phyloP scores from a whole-genome alignment of 2,888 invertebrate genomes.

The Morinoia aosen region DNA sequence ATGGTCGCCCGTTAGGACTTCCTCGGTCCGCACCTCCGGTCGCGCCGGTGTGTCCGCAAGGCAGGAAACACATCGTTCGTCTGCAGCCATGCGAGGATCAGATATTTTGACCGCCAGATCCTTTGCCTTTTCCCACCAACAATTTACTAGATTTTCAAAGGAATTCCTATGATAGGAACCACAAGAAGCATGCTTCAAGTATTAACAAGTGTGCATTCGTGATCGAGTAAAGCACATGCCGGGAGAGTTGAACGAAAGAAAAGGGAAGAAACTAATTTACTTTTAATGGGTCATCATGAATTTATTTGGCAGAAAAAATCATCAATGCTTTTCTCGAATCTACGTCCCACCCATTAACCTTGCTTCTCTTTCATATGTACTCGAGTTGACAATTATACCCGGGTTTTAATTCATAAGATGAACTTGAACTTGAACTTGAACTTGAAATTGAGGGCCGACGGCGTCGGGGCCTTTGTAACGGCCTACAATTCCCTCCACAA shows the following conservation, averaged over 20 bases:
- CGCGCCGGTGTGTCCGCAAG: not conserved
- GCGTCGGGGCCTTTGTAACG: too few relatives aligned
- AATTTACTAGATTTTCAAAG: not conserved
- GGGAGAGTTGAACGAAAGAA: not conserved
- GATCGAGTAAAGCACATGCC: not conserved
- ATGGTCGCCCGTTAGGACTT: not conserved
- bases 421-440: too few relatives aligned
- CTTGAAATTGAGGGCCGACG: too few relatives aligned
- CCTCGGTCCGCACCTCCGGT: not conserved
- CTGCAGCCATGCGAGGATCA: not conserved
- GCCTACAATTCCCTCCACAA: too few relatives aligned
- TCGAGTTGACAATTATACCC: not conserved
- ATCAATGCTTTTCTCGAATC: not conserved
- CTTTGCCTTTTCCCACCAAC: not conserved
- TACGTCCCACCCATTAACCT: not conserved
- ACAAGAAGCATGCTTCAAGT: not conserved
- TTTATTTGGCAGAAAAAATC: not conserved
- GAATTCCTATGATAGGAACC: not conserved
- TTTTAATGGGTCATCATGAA: not conserved
- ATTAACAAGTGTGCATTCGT: not conserved
- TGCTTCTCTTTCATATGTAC: not conserved
- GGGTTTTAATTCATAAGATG: too few relatives aligned
- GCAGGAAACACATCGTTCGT: not conserved
- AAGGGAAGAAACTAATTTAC: not conserved
- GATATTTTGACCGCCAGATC: not conserved